Evolutionary conservation across 1,140 invertebrate genomes (phyloP).

Genomic region (Pararge aegeria): DNA sequence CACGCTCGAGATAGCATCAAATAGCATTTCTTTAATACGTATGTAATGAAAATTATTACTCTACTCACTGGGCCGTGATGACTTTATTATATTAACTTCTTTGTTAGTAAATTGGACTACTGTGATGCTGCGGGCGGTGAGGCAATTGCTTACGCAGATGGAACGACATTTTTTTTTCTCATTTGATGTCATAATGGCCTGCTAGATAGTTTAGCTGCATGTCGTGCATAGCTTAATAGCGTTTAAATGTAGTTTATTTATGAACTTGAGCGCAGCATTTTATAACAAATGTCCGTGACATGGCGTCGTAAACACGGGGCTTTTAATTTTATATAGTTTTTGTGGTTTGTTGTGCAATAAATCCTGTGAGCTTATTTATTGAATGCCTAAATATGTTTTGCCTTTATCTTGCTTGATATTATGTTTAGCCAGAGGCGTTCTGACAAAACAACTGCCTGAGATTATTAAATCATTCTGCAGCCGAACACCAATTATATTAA

Average conservation of each 20-base stretch:
- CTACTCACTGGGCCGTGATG: slow-evolving; percentile 42
- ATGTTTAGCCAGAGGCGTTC: slow-evolving; percentile 49
- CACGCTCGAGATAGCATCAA: slow-evolving; percentile 68
- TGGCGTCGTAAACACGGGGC: slow-evolving; percentile 29
- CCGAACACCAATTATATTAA: slow-evolving; percentile 73
- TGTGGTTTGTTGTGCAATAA: slow-evolving; percentile 55
- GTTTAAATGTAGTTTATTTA: slow-evolving; percentile 28
- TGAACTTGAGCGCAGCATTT: slow-evolving; percentile 17
- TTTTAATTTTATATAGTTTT: slow-evolving; percentile 46
- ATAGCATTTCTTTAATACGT: slow-evolving; percentile 68
- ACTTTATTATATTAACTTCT: slow-evolving; percentile 70
- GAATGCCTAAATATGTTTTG: slow-evolving; percentile 62
- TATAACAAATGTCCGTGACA: slow-evolving; percentile 30
- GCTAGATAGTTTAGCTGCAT: slow-evolving; percentile 16
- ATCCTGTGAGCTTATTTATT: slow-evolving; percentile 58
- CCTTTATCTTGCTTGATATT: slow-evolving; percentile 48
- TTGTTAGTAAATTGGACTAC: slow-evolving; percentile 69
- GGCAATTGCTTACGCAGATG: slow-evolving; percentile 41
- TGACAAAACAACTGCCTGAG: slow-evolving; percentile 61
- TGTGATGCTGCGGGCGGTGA: slow-evolving; percentile 48
- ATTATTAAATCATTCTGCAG: slow-evolving; percentile 67
- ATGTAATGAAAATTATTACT: slow-evolving; percentile 65
- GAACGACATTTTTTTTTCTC: slow-evolving; percentile 44
- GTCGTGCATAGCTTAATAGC: slow-evolving; percentile 11
- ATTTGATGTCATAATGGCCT: slow-evolving; percentile 15